phyloP scores from a whole-genome alignment of 2,797 vertebrate genomes.

The Echiichthys vipera region DNA sequence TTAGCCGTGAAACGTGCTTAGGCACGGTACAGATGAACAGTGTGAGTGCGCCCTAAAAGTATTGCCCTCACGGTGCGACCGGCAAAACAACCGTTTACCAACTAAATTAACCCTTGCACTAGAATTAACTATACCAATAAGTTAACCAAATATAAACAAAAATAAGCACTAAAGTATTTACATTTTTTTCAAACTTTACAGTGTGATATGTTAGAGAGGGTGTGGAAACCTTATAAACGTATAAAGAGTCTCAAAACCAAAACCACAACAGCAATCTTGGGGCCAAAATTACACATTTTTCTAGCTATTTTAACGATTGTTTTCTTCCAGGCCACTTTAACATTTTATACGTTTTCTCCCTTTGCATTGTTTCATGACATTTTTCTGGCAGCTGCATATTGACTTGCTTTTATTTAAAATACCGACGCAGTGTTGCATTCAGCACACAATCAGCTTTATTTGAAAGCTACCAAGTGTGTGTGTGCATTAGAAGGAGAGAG shows the following conservation, averaged over 20 bases:
- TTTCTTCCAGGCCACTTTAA: slow-evolving; percentile 10
- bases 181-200: too few species aligned
- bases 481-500: neutral
- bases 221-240: neutral
- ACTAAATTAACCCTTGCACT: too few species aligned
- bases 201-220: neutral
- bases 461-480: slow-evolving; percentile 21
- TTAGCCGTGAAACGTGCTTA: too few species aligned
- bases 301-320: neutral
- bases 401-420: slow-evolving; percentile 18
- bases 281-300: slow-evolving; percentile 3
- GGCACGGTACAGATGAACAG: too few species aligned
- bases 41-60: too few species aligned
- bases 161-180: neutral
- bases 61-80: too few species aligned
- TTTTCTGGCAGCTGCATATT: slow-evolving; percentile 6
- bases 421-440: slow-evolving; percentile 6
- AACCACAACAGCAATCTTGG: slow-evolving; percentile 2
- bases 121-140: too few species aligned
- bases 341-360: neutral
- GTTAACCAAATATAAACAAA: neutral
- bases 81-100: too few species aligned
- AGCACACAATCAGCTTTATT: slow-evolving; percentile 47
- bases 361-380: neutral
- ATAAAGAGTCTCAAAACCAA: neutral